These are phyloP conservation scores for Copidosoma floridanum DNA, from an alignment of 1,140 invertebrate species.

Conservation along the genomic window DNA sequence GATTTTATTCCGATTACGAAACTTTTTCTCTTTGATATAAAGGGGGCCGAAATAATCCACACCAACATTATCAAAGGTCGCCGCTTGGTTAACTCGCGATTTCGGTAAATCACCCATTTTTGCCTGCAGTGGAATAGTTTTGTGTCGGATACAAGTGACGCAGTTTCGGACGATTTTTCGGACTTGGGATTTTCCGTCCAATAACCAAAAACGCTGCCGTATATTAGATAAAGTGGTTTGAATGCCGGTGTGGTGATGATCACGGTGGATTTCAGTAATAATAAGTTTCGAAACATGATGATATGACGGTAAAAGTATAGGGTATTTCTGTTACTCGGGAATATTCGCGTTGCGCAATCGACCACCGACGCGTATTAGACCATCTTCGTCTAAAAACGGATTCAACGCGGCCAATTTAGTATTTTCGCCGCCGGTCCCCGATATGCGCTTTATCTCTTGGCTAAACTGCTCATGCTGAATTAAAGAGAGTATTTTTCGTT, in stretches of 20 bases:
- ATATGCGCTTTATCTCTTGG: too few relatives aligned
- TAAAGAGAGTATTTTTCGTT: too few relatives aligned
- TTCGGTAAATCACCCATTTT: conserved; percentile 19
- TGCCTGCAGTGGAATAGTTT: neutral
- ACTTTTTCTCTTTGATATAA: conserved; percentile 33
- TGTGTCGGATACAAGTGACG: conserved; percentile 10
- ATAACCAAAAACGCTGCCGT: conserved; percentile 29
- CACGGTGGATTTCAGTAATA: conserved; percentile 2
- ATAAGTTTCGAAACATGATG: conserved; percentile 27
- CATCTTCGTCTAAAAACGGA: conserved; percentile 43
- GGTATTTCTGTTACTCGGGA: conserved; percentile 37
- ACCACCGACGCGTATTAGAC: conserved; percentile 46
- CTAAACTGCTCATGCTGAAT: too few relatives aligned
- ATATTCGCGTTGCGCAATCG: conserved; percentile 38
- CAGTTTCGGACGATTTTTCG: conserved; percentile 16
- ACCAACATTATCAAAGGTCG: conserved; percentile 13
- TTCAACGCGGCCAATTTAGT: conserved; percentile 25
- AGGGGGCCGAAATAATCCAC: conserved; percentile 41
- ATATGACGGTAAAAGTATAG: conserved; percentile 40
- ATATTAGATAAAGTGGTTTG: conserved; percentile 16
- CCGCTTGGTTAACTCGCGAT: neutral
- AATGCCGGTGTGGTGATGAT: conserved; percentile 43
- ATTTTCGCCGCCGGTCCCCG: too few relatives aligned
- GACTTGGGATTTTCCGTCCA: conserved; percentile 24
- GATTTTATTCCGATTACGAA: neutral